Base-by-base conservation (phyloP, 2,797 vertebrate genomes). In the Xiphorhynchus erythropygius region DNA sequence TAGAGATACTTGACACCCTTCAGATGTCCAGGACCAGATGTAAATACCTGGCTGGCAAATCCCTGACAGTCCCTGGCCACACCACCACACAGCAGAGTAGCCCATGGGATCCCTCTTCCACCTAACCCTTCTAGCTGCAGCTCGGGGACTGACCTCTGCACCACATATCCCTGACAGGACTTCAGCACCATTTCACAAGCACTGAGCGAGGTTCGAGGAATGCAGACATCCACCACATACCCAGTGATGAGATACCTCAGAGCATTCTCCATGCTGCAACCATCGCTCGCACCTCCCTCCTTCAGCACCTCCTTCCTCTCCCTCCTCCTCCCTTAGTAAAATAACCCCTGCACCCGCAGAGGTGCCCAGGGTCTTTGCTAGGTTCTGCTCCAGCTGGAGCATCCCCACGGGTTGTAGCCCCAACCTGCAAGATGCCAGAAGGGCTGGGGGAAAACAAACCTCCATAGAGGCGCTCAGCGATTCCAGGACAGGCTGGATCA, bases 321-420 rank as follows among this genome's bases (percentile, higher is more conserved):
- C 73, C 37, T 86, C 37, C 78, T 68, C 41, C 59, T 89, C 64
- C 52, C 64, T 77, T 37, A 18, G 35, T 52, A 77, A 52, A 77
- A 90, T 42, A 84, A 44, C 6, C 5, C 41, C 25, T 56, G 44
- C 69, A 78, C 21, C 25, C 5, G 0, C 7, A 0, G 77, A 84
- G 49, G 27, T 28, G 67, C 30, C 73, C 30, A 50, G 35, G 17
- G 64, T 8, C 56, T 56, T 33, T 8, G 2, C 71, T 22, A 6
- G 33, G 22, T 80, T 64, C 84, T 78, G 69, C 70, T 76, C 41
- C 78, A 79, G 47, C 2, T 2, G 0, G 47, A 77, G 44, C 84
- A 74, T 56, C 87, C 21, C 79, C 0, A 0, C 0, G 2, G 49
- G 8, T 10, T 55, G 28, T 2, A 65, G 25, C n/a, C 59, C 22